Base-by-base conservation (phyloP, 2,888 invertebrate species). In the Rhamnusium bicolor region DNA sequence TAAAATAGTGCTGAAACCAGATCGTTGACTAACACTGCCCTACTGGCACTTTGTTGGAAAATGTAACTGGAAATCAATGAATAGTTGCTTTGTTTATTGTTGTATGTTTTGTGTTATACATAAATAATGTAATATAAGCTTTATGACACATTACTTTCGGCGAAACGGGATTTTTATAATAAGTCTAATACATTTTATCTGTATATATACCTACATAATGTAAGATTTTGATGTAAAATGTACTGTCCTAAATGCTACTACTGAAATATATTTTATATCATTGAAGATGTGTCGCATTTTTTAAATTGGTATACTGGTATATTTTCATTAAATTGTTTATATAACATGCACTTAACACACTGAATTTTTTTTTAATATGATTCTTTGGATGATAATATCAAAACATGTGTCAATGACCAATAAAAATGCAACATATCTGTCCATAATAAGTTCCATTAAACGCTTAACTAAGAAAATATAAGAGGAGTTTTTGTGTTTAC, bases 1-100 rank as follows among this genome's bases (percentile, higher is more conserved):
- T 81, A 81, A 81, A 81, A 82, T 83, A 76, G 81, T 77, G 73
- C 76, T 61, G 32, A 66, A 58, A 69, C 61, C 54, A 60, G 70
- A 51, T 49, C 16, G 29, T 51, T 49, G 32, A 32, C 40, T 19
- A 61, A 32, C 51, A 46, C 8, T 46, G 62, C 24, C 7, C 24
- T 12, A 18, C 49, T 12, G 29, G 65, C 40, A n/a, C 29, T 16
- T 18, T 12, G 53, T 18, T 53, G 53, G 53, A n/a, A 19, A 24
- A 18, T 16, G 32, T 2, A 49, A 18, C 69, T 24, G 16, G 56
- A 67, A 14, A 67, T 14, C 40, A 24, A 67, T 27, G 16, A 56
- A 56, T 54, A 51, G 24, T 12, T 21, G 67, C 67, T 67, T 67
- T 56, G 46, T 67, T 56, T 54, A 54, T 24, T 12, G 54, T 67